A percentile compares a stretch with the other conserved stretches of the same genome.
phyloP scores from a whole-genome alignment of 2,113 vertebrate species.

The Platysternon megacephalum region DNA sequence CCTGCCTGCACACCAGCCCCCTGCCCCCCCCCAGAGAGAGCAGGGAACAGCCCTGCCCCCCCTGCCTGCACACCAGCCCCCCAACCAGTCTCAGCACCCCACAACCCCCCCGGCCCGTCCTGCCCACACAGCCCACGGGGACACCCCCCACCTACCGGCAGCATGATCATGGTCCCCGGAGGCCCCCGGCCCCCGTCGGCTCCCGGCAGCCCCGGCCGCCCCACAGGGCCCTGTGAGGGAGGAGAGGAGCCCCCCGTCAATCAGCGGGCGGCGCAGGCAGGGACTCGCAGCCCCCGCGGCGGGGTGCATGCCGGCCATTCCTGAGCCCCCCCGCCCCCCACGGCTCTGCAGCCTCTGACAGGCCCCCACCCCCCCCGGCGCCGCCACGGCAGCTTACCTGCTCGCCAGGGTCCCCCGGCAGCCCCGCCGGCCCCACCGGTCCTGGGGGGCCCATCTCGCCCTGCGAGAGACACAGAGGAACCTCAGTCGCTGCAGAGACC shows the following conservation, averaged over 20 bases:
- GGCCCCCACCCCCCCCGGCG: not conserved
- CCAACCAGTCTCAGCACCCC: too few relatives aligned
- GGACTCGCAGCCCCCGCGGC: conserved; percentile 9
- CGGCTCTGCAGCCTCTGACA: not conserved
- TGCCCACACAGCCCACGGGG: not conserved
- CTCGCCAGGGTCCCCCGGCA: conserved; percentile 88
- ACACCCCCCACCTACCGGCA: conserved; percentile 81
- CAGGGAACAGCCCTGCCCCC: too few relatives aligned
- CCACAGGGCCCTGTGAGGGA: conserved; percentile 83
- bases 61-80: not conserved
- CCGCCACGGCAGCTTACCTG: conserved; percentile 75
- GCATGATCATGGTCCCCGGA: conserved; percentile 89
- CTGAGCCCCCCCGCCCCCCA: not conserved
- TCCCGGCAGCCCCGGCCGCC: conserved; percentile 87
- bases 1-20: too few relatives aligned
- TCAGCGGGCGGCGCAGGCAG: not conserved
- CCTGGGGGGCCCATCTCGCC: conserved; percentile 79
- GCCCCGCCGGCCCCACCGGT: conserved; percentile 77
- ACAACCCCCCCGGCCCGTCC: not conserved
- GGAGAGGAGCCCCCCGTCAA: not conserved
- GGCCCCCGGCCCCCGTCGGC: conserved; percentile 87
- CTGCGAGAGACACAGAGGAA: conserved; percentile 27
- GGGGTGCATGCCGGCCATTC: not conserved
- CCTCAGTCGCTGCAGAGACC: not conserved
- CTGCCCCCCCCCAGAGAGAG: not conserved